Base-by-base conservation (phyloP, 2,113 vertebrate species). In the Salvelinus alpinus region DNA sequence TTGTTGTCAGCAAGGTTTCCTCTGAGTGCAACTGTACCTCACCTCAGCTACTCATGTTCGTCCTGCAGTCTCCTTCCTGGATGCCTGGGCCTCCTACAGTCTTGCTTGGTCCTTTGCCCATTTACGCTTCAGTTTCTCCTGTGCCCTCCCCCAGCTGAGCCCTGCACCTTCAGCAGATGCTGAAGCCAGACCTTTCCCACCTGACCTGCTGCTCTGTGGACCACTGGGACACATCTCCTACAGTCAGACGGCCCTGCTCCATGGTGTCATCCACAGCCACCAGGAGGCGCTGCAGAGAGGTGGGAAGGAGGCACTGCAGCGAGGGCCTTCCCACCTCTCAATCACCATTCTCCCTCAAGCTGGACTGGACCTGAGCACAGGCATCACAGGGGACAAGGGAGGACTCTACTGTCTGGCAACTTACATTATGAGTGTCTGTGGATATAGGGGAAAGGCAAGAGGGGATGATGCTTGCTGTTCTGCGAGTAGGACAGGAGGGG, bases 201-300 rank as follows among this genome's bases (percentile, higher is more conserved):
- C 0, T 93, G 88, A 0, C 89, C 87, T 89, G 91, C 88, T 97
- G 96, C 87, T 97, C 96, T 0, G 79, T 82, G 3, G 94, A 93
- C 96, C 95, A 98, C 84, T 91, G 95, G 54, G 87, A 70, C 59
- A 97, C 0, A 0, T 97, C 96, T 0, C n/a, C 67, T 0, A 93
- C 89, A 0, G 95, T 93, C 81, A 98, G 91, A 0, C 70, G 90
- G 67, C 83, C 92, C 22, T 82, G 76, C 25, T 91, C 91, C 18
- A 90, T 11, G 0, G 77, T 86, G 14, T 94, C 93, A 72, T 91
- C 88, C 54, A 95, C 82, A 48, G 85, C 86, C 38, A 80, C 91
- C 74, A 93, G 88, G 70, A 97, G 94, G 27, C 77, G 29, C 29
- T 31, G 29, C 5, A 31, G 29, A 31, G 29, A 5, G 29, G 29